phyloP scores from a whole-genome alignment of 2,888 invertebrate species.

The Hyles lineata region DNA sequence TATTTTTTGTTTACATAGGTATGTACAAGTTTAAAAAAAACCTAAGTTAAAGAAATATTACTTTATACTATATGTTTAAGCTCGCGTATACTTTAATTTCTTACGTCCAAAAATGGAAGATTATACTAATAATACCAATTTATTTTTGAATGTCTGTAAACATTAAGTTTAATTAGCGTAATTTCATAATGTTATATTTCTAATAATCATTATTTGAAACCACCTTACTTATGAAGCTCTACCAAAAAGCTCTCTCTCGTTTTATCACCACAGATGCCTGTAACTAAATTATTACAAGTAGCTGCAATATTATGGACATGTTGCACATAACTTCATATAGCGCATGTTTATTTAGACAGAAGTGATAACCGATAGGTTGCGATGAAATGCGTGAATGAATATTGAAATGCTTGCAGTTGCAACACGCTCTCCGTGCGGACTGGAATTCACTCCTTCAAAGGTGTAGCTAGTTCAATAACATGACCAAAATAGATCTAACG shows the following conservation, averaged over 20 bases:
- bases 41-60: too few species aligned
- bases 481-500: slow-evolving; percentile 61
- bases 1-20: background rate
- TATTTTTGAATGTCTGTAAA: too few species aligned
- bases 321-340: background rate
- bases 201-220: too few species aligned
- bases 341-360: background rate
- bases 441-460: slow-evolving; percentile 30
- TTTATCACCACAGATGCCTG: background rate
- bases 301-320: background rate
- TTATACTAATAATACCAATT: too few species aligned
- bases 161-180: too few species aligned
- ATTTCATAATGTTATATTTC: too few species aligned
- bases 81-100: too few species aligned
- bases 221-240: background rate
- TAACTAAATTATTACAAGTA: background rate
- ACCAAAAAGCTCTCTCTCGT: background rate
- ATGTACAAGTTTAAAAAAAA: background rate
- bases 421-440: slow-evolving; percentile 3
- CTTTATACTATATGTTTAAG: too few species aligned
- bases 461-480: slow-evolving; percentile 42
- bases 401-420: slow-evolving; percentile 13
- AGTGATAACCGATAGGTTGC: background rate
- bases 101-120: too few species aligned
- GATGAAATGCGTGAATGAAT: slow-evolving; percentile 1